Evolutionary conservation across 2,888 invertebrate genomes (phyloP), one percentile per base, ranked within the genome.

Genomic region (Scrobipalpa atriplicella): DNA sequence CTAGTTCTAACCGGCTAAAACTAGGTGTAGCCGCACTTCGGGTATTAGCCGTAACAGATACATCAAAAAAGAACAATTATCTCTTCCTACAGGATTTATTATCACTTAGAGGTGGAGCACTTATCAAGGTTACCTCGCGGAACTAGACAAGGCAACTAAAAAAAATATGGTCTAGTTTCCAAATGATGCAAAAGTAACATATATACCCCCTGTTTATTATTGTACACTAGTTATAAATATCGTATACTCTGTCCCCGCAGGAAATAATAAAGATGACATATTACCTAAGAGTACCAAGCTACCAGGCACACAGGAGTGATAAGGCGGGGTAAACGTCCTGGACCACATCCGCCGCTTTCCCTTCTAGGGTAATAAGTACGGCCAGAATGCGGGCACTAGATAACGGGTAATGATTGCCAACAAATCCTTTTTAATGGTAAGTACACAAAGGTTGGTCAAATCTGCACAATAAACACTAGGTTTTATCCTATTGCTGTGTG

Each of bases 311-410:
- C 73, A 60, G 21, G 54, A 65, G 70, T 77, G 88, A 88, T 89
- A 87, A 86, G 72, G 65, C 71, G 70, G 84, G 80, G 81, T 83
- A 83, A 79, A 82, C 77, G 85, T 84, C 83, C 85, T 84, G 78
- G 69, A n/a, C 78, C 78, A 81, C 79, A 78, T 80, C 81, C 80
- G 72, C 68, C 66, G 68, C 65, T 66, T 66, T 66, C 64, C 62
- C 64, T 62, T 69, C 11, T 68, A 61, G 19, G 66, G 64, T 52
- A 21, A 11, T 21, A n/a, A n/a, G n/a, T n/a, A 19, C 19, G 41
- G 75, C 70, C 38, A 41, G 19, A 66, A 69, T 71, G 62, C 64
- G 68, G 74, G 70, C 63, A 52, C 18, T 51, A 18, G 63, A 63
- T 63, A 63, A 38, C 52, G 13, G 52, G 19, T 63, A 63, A 38